Percentiles rank a stretch among this genome's conserved stretches.
Evolutionary conservation across 2,888 invertebrate genomes (phyloP).

Genomic region (Marasmarcha lunaedactyla): DNA sequence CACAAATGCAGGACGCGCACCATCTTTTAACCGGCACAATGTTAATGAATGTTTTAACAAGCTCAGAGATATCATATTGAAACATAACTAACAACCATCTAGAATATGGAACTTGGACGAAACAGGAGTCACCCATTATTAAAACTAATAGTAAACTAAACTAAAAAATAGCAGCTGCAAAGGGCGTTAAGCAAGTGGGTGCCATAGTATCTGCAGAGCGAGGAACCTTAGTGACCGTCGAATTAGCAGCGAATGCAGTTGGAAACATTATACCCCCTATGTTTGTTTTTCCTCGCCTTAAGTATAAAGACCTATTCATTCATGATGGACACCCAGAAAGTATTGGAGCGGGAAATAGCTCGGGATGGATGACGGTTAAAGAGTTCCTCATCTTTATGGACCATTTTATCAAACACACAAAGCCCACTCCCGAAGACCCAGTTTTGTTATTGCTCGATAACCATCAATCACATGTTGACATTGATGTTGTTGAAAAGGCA

Average conservation of each 20-base stretch:
- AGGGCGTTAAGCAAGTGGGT: conserved; percentile 18
- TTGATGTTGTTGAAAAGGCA: conserved; percentile 11
- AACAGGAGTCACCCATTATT: conserved; percentile 20
- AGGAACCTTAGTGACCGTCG: conserved; percentile 17
- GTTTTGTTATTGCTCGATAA: conserved; percentile 10
- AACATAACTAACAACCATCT: conserved; percentile 12
- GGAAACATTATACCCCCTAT: conserved; percentile 13
- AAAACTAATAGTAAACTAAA: too few relatives aligned
- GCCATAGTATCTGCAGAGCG: conserved; percentile 16
- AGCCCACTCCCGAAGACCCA: conserved; percentile 7
- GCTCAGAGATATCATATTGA: conserved; percentile 9
- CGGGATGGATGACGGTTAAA: conserved; percentile 9
- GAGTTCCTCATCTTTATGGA: conserved; percentile 8
- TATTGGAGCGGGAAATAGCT: conserved; percentile 22
- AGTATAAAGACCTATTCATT: conserved; percentile 16
- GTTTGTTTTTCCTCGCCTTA: conserved; percentile 21
- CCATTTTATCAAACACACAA: conserved; percentile 10
- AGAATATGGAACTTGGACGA: conserved; percentile 22
- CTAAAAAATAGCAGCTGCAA: conserved; percentile 17
- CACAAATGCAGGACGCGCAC: conserved; percentile 9
- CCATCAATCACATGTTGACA: conserved; percentile 11
- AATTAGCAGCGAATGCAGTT: conserved; percentile 12
- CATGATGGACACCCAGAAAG: conserved; percentile 17
- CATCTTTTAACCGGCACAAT: conserved; percentile 10
- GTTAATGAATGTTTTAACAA: conserved; percentile 15